Percentiles rank a stretch among this genome's conserved stretches.
These are phyloP conservation scores for Drosophila paranaensis DNA, from an alignment of 2,888 invertebrate species.

Conservation along the genomic window DNA sequence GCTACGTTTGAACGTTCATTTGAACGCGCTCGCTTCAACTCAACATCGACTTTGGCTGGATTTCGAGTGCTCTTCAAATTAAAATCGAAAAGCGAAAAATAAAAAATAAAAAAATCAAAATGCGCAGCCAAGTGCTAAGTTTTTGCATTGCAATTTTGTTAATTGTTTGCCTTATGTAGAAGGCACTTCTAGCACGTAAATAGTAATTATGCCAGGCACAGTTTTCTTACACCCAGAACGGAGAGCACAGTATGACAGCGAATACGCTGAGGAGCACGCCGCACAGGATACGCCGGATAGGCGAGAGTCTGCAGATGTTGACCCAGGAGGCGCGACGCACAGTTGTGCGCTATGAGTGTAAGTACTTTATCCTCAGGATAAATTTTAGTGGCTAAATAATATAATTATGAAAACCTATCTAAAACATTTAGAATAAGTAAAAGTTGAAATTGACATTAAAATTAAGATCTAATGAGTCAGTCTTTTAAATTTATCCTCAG, in stretches of 20 bases:
- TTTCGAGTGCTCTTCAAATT: slow-evolving; percentile 12
- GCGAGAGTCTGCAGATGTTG: slow-evolving; percentile 78
- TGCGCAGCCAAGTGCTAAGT: slow-evolving; percentile 78
- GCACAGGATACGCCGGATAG: slow-evolving; percentile 63
- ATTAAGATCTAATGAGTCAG: too few species aligned
- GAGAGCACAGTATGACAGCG: slow-evolving; percentile 30
- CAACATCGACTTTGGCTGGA: slow-evolving; percentile 6
- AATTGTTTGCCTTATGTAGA: slow-evolving; percentile 74
- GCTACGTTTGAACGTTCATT: slow-evolving; percentile 64
- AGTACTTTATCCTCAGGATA: slow-evolving; percentile 49
- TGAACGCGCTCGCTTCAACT: slow-evolving; percentile 20
- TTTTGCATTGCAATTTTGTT: slow-evolving; percentile 80
- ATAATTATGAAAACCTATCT: too few species aligned
- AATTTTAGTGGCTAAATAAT: neutral
- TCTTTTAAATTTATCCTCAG: neutral
- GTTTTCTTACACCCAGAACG: slow-evolving; percentile 3
- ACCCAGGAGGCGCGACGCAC: slow-evolving; percentile 71
- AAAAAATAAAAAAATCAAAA: slow-evolving; percentile 63
- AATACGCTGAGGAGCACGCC: slow-evolving; percentile 56
- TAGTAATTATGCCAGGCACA: slow-evolving; percentile 28
- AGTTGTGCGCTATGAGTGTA: slow-evolving; percentile 75
- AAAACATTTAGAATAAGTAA: neutral
- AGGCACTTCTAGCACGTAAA: slow-evolving; percentile 20
- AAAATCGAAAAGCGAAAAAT: slow-evolving; percentile 29
- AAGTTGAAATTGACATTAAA: neutral